Evolutionary conservation across 1,140 invertebrate species (phyloP).

Genomic region (Samia ricini): DNA sequence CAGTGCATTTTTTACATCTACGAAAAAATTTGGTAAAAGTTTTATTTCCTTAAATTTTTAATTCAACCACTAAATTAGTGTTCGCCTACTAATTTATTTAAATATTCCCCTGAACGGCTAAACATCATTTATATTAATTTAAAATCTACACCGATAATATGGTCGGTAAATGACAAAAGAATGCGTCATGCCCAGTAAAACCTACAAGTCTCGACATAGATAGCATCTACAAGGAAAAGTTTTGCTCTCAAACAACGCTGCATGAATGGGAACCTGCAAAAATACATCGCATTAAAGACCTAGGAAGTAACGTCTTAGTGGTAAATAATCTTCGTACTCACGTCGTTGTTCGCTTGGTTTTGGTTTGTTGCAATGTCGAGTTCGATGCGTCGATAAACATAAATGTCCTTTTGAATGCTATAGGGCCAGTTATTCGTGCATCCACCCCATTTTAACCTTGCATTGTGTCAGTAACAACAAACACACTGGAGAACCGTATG

Average conservation of each 20-base stretch:
- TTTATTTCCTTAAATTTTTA: too few relatives aligned
- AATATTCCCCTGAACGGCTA: slow-evolving; percentile 22
- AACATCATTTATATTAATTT: too few relatives aligned
- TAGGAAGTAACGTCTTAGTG: slow-evolving; percentile 31
- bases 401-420: slow-evolving; percentile 62
- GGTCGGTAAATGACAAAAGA: neutral
- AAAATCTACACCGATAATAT: neutral
- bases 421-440: slow-evolving; percentile 49
- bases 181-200: neutral
- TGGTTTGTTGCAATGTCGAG: slow-evolving; percentile 32
- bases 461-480: slow-evolving; percentile 72
- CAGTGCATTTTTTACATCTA: too few relatives aligned
- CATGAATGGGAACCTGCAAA: neutral
- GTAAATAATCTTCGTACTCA: slow-evolving; percentile 27
- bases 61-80: too few relatives aligned
- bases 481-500: slow-evolving; percentile 67
- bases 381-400: slow-evolving; percentile 50
- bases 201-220: neutral
- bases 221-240: neutral
- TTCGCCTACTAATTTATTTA: too few relatives aligned
- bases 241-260: neutral
- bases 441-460: slow-evolving; percentile 69
- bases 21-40: too few relatives aligned
- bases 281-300: slow-evolving; percentile 22
- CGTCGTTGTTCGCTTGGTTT: slow-evolving; percentile 32